phyloP scores from a whole-genome alignment of 2,888 invertebrate genomes.

The Euphydryas editha region DNA sequence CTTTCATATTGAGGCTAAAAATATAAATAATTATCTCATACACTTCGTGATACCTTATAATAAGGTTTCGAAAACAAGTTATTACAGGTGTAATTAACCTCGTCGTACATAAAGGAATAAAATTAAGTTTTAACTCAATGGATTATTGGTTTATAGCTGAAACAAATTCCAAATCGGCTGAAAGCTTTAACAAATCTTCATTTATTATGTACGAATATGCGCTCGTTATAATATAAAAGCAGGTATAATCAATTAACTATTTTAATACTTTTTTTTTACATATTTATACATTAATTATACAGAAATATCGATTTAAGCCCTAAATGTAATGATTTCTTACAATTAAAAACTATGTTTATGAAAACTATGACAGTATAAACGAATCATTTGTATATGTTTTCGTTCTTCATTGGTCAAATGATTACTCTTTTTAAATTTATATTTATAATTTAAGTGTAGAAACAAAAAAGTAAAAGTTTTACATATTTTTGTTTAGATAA shows the following conservation, averaged over 20 bases:
- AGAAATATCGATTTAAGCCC: no score
- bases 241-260: neutral
- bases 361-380: no score
- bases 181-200: neutral
- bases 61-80: slow-evolving; percentile 9
- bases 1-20: neutral
- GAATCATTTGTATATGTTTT: no score
- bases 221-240: neutral
- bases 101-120: slow-evolving; percentile 16
- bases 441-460: no score
- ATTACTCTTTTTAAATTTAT: no score
- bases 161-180: slow-evolving; percentile 2
- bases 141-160: slow-evolving; percentile 19
- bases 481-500: no score
- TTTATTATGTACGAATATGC: slow-evolving; percentile 4
- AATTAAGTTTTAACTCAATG: slow-evolving; percentile 26
- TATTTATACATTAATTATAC: no score
- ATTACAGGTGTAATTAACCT: slow-evolving; percentile 26
- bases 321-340: no score
- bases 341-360: no score
- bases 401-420: no score
- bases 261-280: neutral
- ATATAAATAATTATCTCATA: neutral
- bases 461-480: no score
- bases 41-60: slow-evolving; percentile 1